phyloP scores from a whole-genome alignment of 2,113 vertebrate species.

The Danionella cerebrum region DNA sequence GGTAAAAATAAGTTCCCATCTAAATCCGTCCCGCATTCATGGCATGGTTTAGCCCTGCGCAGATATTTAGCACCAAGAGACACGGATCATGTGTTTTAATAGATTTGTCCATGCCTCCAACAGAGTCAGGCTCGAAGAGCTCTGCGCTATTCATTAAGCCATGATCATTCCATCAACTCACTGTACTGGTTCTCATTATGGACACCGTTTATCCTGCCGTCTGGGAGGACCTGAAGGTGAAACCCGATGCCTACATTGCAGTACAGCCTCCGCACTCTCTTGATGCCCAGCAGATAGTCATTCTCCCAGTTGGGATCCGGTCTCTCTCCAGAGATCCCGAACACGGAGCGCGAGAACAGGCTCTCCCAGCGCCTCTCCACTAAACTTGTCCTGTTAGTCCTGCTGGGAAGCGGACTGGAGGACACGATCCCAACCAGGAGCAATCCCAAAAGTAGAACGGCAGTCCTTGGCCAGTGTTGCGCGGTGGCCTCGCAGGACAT shows the following conservation, averaged over 20 bases:
- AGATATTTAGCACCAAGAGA: constrained; percentile 55
- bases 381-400: constrained; percentile 75
- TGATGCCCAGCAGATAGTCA: constrained; percentile 95
- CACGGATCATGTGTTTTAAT: constrained; percentile 51
- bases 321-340: constrained; percentile 76
- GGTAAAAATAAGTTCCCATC: constrained; percentile 68
- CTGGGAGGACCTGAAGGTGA: constrained; percentile 91
- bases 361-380: constrained; percentile 80
- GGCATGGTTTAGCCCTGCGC: constrained; percentile 51
- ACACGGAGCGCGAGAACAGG: constrained; percentile 80
- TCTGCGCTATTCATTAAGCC: constrained; percentile 42
- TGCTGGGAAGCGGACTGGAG: constrained; percentile 67
- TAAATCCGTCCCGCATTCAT: constrained; percentile 66
- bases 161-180: constrained; percentile 77
- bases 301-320: constrained; percentile 85
- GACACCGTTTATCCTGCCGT: constrained; percentile 85
- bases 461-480: constrained; percentile 70
- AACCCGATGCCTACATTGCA: constrained; percentile 99
- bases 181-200: constrained; percentile 94
- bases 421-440: constrained; percentile 72
- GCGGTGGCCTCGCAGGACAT: constrained; percentile 77
- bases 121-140: constrained; percentile 48
- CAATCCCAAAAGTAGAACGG: constrained; percentile 73
- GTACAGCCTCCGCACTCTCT: constrained; percentile 89
- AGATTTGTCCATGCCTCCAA: constrained; percentile 56